Evolutionary conservation across 2,113 vertebrate genomes (phyloP).

Genomic region (Oenanthe oenanthe): DNA sequence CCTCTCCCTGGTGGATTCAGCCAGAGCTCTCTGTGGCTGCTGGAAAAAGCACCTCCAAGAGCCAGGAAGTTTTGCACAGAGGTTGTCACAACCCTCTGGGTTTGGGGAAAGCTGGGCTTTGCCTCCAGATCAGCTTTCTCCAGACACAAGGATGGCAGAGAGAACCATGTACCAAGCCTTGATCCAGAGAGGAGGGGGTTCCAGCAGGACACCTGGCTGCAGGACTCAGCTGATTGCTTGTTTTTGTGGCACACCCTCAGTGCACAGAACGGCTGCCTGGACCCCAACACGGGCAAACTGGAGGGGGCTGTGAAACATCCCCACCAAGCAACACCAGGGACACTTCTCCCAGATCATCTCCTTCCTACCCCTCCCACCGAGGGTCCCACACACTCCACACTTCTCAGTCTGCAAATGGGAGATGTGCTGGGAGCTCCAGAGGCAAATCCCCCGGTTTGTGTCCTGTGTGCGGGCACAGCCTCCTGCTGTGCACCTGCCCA

Average conservation of each 20-base stretch:
- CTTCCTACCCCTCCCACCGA: background rate
- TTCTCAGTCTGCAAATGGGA: background rate
- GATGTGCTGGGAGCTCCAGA: background rate
- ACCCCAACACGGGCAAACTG: rapidly evolving
- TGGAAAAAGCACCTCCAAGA: background rate
- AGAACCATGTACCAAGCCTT: background rate
- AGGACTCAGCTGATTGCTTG: background rate
- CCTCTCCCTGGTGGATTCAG: background rate
- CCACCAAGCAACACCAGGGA: background rate
- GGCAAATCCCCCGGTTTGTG: rapidly evolving
- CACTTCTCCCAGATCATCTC: background rate
- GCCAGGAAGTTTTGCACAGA: background rate
- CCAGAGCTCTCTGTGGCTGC: background rate
- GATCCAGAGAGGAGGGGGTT: background rate
- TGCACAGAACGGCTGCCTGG: rapidly evolving
- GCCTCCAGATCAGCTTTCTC: background rate
- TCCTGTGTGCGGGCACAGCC: background rate
- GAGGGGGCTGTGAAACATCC: background rate
- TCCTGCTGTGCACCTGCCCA: background rate
- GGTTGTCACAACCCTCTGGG: background rate
- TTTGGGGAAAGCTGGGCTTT: background rate
- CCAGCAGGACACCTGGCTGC: background rate
- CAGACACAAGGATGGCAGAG: background rate
- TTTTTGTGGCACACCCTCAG: background rate
- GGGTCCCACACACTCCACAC: background rate